Evolutionary conservation across 2,797 vertebrate genomes (phyloP), one percentile per base, ranked within the genome.

Genomic region (Tokudaia muenninki): DNA sequence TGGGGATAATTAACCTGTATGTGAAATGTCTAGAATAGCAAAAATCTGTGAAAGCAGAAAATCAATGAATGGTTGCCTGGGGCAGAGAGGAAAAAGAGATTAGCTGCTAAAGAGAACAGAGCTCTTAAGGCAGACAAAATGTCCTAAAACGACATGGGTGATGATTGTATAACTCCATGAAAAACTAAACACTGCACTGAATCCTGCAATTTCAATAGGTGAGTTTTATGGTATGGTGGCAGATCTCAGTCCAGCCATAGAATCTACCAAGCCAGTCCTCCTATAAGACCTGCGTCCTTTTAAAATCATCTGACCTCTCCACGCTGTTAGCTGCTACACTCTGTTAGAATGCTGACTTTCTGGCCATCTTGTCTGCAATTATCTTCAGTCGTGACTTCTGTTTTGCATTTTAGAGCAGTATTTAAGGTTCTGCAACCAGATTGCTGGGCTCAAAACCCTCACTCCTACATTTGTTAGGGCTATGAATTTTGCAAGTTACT

Each of bases 61-160:
- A 67, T 21, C 57, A 61, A 44, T 67, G 44, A 67, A 37, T 17
- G 65, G 82, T 22, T 89, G n/a, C 52, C n/a, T 50, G 67, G 65
- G 34, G 59, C 37, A 75, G 44, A 34, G 14, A 41, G 17, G 16
- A 61, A 44, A 87, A 29, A 24, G 87, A n/a, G 55, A 83, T 13
- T 78, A 72, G 55, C 34, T 65, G 65, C 24, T 91, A 72, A 77
- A 16, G 19, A n/a, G 72, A 61, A 61, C 59, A 65, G 10, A 70
- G 31, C 74, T 91, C 79, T 88, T n/a, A 89, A 50, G 34, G 17
- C 14, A 80, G 63, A 84, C 26, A 91, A 52, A 77, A 88, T 81
- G 57, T 87, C 44, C 80, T 89, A 96, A 92, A 93, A 81, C 96
- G 37, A 86, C 9, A 52, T 50, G 5, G 6, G 70, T 81, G 50